Conservation (phyloP, 2,113 vertebrate genomes). For the Clinocottus analis region DNA sequence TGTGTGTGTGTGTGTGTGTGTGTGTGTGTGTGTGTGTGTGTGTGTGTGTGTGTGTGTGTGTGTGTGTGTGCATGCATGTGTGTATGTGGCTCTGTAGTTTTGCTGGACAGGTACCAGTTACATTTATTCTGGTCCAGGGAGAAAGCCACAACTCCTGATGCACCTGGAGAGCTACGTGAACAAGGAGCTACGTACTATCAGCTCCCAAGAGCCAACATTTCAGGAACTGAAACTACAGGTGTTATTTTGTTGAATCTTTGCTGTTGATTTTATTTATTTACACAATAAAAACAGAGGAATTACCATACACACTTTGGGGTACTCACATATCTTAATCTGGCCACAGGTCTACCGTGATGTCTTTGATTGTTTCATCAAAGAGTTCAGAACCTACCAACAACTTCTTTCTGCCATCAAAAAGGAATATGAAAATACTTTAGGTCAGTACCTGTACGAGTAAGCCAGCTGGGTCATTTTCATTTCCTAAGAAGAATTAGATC, state of each 20-base stretch:
- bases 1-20: background rate
- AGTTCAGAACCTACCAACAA: slow-evolving; percentile 89
- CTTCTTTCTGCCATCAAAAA: slow-evolving; percentile 88
- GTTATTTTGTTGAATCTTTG: background rate
- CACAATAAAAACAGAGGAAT: background rate
- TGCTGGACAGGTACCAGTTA: slow-evolving; percentile 49
- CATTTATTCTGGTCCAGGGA: slow-evolving; percentile 50
- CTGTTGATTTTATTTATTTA: background rate
- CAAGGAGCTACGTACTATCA: slow-evolving; percentile 82
- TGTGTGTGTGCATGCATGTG: background rate
- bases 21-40: background rate
- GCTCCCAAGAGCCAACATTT: slow-evolving; percentile 66
- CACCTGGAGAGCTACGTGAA: slow-evolving; percentile 82
- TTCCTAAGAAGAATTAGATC: background rate
- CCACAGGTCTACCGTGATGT: slow-evolving; percentile 86
- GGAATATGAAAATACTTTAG: slow-evolving; percentile 88
- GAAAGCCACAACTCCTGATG: slow-evolving; percentile 84
- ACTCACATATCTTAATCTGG: slow-evolving; percentile 4
- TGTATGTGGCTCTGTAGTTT: slow-evolving; percentile 14
- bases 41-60: background rate
- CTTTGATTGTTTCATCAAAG: slow-evolving; percentile 88
- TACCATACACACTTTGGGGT: background rate
- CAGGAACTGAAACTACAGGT: slow-evolving; percentile 88
- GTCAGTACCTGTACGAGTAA: slow-evolving; percentile 73
- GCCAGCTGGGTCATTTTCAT: background rate